These are phyloP conservation scores for Ypsolopha scabrella DNA, from an alignment of 2,888 invertebrate genomes.

Conservation along the genomic window DNA sequence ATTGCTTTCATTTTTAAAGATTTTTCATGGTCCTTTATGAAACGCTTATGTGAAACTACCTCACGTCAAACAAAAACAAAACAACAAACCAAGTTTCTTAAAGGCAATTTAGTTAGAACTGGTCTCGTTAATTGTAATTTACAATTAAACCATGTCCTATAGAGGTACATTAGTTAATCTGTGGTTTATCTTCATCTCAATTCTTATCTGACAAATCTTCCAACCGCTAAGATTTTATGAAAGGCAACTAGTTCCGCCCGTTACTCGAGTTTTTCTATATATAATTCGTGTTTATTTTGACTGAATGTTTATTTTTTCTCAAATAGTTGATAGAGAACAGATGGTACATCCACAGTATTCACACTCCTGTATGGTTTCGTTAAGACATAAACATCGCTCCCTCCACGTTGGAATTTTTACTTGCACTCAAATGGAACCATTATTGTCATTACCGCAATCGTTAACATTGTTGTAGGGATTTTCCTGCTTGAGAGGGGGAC, in stretches of 20 bases:
- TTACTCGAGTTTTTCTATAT: constrained; percentile 14
- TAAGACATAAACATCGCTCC: constrained; percentile 49
- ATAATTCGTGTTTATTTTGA: constrained; percentile 47
- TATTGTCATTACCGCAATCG: constrained; percentile 19
- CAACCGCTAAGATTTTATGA: neutral
- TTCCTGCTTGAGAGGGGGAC: constrained; percentile 13
- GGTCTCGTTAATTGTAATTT: no score
- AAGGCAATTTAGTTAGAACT: no score
- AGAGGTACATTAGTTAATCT: no score
- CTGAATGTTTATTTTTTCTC: constrained; percentile 57
- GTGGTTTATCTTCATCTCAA: no score
- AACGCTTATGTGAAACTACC: no score
- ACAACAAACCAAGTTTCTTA: no score
- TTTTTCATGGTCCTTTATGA: no score
- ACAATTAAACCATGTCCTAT: no score
- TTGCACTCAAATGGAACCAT: constrained; percentile 1
- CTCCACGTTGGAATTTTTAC: constrained; percentile 38
- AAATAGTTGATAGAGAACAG: constrained; percentile 58
- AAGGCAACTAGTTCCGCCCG: neutral
- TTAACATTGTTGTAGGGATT: constrained; percentile 39
- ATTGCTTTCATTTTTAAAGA: no score
- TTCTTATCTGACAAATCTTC: no score
- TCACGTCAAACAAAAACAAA: no score
- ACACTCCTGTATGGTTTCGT: constrained; percentile 49
- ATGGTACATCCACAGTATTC: constrained; percentile 38